phyloP scores from a whole-genome alignment of 2,797 vertebrate genomes.

The Salmo trutta region DNA sequence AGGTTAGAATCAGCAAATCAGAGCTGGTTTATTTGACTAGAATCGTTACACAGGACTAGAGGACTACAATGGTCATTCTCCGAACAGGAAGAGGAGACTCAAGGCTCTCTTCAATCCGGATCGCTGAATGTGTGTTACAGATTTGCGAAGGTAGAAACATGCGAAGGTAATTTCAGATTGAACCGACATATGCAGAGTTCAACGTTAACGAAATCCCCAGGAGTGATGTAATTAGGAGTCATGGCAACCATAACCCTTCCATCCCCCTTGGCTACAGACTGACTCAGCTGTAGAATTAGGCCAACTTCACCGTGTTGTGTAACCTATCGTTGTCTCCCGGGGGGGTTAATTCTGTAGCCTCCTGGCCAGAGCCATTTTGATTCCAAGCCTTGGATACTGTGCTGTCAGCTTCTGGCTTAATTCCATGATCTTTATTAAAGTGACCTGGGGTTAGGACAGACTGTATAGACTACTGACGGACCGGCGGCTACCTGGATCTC shows the following conservation, averaged over 20 bases:
- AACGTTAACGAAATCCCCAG: neutral
- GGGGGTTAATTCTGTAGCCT: no score
- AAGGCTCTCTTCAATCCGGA: no score
- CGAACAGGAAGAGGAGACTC: neutral
- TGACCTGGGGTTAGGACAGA: no score
- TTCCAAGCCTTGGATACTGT: neutral
- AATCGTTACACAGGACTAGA: neutral
- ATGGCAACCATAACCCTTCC: neutral
- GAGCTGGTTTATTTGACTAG: neutral
- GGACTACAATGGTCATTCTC: neutral
- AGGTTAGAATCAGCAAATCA: no score
- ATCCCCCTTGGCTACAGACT: neutral
- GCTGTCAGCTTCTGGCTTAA: neutral
- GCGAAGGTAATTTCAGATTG: no score
- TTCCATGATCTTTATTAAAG: no score
- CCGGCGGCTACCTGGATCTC: no score
- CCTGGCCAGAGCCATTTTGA: neutral
- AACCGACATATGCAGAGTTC: no score
- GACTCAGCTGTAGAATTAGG: neutral
- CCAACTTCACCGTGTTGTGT: neutral
- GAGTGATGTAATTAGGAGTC: neutral
- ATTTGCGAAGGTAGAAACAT: no score
- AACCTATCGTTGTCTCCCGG: neutral
- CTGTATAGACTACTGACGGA: no score
- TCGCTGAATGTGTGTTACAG: no score